phyloP scores from a whole-genome alignment of 2,888 invertebrate genomes.

The Apantesis nais region DNA sequence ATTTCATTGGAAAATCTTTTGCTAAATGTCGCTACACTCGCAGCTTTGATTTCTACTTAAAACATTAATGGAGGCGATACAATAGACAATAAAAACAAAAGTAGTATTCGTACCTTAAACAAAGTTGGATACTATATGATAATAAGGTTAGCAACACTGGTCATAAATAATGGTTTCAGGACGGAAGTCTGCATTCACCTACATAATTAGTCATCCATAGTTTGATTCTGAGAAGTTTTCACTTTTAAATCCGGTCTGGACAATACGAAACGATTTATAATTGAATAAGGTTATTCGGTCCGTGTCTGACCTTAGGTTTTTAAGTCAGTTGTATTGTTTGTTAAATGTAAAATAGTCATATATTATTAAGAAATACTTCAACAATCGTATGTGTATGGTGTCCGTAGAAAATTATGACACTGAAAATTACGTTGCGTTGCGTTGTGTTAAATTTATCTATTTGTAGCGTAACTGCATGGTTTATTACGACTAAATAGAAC shows the following conservation, averaged over 20 bases:
- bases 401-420: background rate
- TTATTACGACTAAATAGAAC: background rate
- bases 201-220: conserved; percentile 15
- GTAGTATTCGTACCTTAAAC: background rate
- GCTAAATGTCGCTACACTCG: no score
- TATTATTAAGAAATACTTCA: no score
- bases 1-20: background rate
- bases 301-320: background rate
- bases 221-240: conserved; percentile 39
- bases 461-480: background rate
- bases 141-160: conserved; percentile 1
- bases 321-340: background rate
- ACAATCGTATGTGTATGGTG: background rate
- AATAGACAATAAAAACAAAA: background rate
- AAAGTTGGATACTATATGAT: background rate
- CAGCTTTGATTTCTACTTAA: background rate
- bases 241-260: conserved; percentile 48
- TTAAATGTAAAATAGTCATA: no score
- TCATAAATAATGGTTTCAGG: conserved; percentile 14
- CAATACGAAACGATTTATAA: background rate
- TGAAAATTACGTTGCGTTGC: background rate
- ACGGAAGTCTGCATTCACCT: conserved; percentile 27
- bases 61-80: background rate
- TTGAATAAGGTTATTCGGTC: background rate
- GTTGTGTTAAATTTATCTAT: background rate